Evolutionary conservation across 2,797 vertebrate species (phyloP), one percentile per base, ranked within the genome.

Genomic region (Galaxias olidus): DNA sequence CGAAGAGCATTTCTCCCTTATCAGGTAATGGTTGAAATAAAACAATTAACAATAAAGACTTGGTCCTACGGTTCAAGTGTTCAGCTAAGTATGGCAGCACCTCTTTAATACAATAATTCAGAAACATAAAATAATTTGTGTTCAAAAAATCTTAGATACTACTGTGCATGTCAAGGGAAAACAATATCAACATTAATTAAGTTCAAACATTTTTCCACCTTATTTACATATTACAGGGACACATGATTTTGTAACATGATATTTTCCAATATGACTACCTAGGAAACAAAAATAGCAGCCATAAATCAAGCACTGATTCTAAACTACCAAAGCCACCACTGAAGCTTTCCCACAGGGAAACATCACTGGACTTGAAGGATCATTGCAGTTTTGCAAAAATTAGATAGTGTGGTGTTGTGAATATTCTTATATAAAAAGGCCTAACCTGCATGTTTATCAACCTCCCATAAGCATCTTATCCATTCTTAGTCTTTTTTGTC

Each of bases 401-500:
- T 9, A 63, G 58, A 70, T 73, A 79, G 53, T 67, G 55, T n/a
- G 54, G 68, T 64, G 40, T 61, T 63, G 60, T 19, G 67, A 76
- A 61, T 52, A 51, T 62, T 20, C 41, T 69, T 65, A 61, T 44
- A 47, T 71, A 72, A n/a, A 72, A 68, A 61, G 58, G 18, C 40
- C 52, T 17, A 19, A 62, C 41, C 19, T 10, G 68, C 18, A 14
- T 42, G 41, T 60, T 52, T 61, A 41, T 60, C 59, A 63, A 41
- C 60, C 52, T 47, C 61, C 19, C 8, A 54, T 49, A 9, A 63
- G 4, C 58, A 59, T 0, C 41, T 63, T n/a, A 8, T 8, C 45
- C 65, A 10, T 13, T 9, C 57, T 90, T 58, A 90, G 58, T 80
- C 84, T 0, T 53, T 73, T 71, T 89, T 89, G 9, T 78, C 75